These are phyloP conservation scores for Oikopleura vanhoeffeni DNA, from an alignment of 23 tunicate genomes.

Conservation along the genomic window DNA sequence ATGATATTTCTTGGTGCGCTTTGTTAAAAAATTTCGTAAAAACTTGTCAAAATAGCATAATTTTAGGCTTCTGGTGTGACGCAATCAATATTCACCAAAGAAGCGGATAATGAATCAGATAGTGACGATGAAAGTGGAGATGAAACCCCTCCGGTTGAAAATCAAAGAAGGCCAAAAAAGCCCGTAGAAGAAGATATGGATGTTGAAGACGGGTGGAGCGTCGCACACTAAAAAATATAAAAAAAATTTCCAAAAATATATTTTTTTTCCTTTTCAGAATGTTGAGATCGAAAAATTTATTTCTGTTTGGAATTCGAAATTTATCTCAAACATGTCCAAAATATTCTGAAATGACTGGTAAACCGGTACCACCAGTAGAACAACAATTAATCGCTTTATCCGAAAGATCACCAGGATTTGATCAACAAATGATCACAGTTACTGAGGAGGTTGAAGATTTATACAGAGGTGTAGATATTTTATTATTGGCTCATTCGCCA, in stretches of 20 bases:
- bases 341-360: too few relatives aligned
- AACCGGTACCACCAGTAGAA: too few relatives aligned
- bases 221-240: too few relatives aligned
- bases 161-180: neutral
- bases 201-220: conserved; percentile 13
- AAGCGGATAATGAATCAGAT: neutral
- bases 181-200: neutral
- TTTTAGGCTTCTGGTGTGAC: neutral
- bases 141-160: neutral
- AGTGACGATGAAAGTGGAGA: neutral
- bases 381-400: neutral
- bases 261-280: too few relatives aligned
- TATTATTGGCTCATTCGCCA: neutral
- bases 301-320: too few relatives aligned
- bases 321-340: too few relatives aligned
- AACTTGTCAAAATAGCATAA: too few relatives aligned
- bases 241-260: too few relatives aligned
- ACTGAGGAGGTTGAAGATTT: neutral
- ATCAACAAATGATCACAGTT: neutral
- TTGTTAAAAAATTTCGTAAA: too few relatives aligned
- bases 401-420: neutral
- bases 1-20: too few relatives aligned
- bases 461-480: neutral
- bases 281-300: too few relatives aligned
- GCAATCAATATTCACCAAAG: neutral